Percentiles rank a stretch among this genome's conserved stretches.
phyloP scores from a whole-genome alignment of 2,113 vertebrate genomes.

The Pterocles gutturalis region DNA sequence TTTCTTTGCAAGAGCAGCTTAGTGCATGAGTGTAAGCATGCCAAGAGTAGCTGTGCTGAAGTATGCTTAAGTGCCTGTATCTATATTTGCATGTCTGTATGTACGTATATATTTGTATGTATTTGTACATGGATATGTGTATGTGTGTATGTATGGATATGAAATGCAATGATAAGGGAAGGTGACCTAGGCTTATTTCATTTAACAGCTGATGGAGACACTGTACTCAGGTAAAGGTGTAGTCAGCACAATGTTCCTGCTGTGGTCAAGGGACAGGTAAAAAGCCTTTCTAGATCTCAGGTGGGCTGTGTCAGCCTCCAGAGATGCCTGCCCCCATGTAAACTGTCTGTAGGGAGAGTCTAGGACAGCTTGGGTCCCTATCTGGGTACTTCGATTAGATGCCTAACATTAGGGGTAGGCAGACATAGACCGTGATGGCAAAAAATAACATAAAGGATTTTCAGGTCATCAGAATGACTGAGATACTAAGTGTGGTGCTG shows the following conservation, averaged over 20 bases:
- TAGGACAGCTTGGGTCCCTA: accelerated
- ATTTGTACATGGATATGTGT: no score
- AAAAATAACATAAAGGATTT: background rate
- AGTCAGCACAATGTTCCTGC: background rate
- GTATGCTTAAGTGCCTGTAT: background rate
- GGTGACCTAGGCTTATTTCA: background rate
- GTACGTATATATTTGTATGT: background rate
- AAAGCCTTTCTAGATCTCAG: background rate
- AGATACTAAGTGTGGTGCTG: background rate
- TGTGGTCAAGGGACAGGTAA: background rate
- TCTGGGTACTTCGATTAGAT: background rate
- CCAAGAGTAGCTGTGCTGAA: background rate
- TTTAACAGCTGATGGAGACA: background rate
- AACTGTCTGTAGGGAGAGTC: background rate
- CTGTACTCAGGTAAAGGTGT: background rate
- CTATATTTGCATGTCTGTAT: background rate
- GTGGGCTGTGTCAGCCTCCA: background rate
- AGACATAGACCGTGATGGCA: accelerated
- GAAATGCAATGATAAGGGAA: background rate
- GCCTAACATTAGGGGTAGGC: background rate
- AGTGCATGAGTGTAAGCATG: background rate
- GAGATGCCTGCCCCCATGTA: background rate
- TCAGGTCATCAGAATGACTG: background rate
- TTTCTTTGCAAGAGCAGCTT: background rate
- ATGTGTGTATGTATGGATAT: background rate